Conservation (phyloP, 2,113 vertebrate species). For the Acrocephalus kingi region DNA sequence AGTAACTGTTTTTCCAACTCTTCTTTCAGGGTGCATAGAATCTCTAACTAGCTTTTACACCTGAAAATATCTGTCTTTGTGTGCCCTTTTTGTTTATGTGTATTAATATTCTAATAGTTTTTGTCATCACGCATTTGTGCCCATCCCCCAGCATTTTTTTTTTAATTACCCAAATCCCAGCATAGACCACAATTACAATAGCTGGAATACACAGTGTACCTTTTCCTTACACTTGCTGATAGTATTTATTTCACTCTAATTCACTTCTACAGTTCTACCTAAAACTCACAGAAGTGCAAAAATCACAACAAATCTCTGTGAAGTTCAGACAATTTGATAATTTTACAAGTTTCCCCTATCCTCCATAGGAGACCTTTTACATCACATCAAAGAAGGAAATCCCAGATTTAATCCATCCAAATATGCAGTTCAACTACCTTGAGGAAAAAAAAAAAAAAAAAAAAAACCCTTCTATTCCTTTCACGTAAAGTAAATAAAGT, state of each 20-base stretch:
- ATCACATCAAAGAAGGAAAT: neutral
- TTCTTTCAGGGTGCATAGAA: neutral
- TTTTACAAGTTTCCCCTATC: neutral
- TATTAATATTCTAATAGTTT: neutral
- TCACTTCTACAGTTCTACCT: neutral
- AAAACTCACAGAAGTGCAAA: neutral
- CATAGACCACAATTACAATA: accelerated
- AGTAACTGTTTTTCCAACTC: neutral
- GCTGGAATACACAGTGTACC: neutral
- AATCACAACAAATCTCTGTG: neutral
- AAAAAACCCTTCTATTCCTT: neutral
- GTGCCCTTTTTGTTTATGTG: neutral
- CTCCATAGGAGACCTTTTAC: neutral
- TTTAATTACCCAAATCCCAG: accelerated
- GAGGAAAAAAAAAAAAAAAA: neutral
- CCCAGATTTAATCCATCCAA: neutral
- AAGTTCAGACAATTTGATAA: neutral
- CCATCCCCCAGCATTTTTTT: neutral
- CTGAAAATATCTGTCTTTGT: neutral
- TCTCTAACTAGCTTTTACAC: neutral
- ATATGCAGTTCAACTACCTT: neutral
- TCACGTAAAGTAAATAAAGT: neutral
- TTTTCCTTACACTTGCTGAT: neutral
- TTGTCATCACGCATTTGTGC: neutral
- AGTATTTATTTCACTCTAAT: neutral